phyloP scores from a whole-genome alignment of 2,113 vertebrate species.

The Centropus unirufus region DNA sequence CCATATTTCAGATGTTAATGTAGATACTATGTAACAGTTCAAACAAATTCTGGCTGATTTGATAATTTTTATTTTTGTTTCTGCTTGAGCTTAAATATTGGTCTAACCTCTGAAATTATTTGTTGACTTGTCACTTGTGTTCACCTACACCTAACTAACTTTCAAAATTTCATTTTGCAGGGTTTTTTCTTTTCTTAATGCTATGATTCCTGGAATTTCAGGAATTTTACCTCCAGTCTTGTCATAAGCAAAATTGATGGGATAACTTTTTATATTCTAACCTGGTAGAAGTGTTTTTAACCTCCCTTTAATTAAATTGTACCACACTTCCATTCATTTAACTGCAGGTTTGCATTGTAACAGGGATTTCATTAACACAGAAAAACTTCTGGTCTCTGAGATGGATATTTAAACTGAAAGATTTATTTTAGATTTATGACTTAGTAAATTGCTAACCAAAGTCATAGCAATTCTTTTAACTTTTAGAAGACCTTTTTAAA shows the following conservation, averaged over 20 bases:
- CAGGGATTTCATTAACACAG: background rate
- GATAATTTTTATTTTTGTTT: background rate
- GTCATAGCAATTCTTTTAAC: background rate
- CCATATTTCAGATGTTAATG: background rate
- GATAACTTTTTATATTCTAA: background rate
- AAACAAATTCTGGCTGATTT: background rate
- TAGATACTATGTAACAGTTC: background rate
- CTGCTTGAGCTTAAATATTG: background rate
- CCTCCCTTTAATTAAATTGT: background rate
- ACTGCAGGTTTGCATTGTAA: background rate
- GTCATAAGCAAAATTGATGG: background rate
- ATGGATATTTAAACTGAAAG: background rate
- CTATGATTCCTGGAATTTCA: background rate
- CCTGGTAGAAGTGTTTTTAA: background rate
- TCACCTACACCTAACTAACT: background rate
- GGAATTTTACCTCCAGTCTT: background rate
- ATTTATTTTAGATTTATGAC: background rate
- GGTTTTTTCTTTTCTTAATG: background rate
- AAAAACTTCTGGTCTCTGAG: background rate
- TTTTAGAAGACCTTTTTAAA: background rate
- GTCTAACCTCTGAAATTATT: background rate
- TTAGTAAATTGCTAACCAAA: background rate
- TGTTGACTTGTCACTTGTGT: background rate
- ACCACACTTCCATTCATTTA: background rate
- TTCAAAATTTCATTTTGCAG: background rate